Conservation (phyloP, 2,113 vertebrate species). For the Tautogolabrus adspersus region DNA sequence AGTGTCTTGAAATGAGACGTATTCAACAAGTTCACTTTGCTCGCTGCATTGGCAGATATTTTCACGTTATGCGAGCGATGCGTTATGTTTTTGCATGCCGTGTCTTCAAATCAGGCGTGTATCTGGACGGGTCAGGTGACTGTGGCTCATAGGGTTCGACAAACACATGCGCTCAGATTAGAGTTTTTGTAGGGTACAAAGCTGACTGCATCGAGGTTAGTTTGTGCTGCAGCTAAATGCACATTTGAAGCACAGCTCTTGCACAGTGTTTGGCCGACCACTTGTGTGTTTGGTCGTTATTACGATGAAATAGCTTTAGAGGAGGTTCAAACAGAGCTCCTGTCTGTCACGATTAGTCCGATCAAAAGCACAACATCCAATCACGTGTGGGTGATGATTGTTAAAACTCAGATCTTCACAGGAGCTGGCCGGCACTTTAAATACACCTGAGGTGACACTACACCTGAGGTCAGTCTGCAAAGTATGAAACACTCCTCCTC, state of each 20-base stretch:
- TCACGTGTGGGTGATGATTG: conserved; percentile 57
- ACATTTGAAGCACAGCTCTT: conserved; percentile 76
- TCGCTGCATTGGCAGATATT: too few relatives aligned
- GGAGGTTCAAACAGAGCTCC: conserved; percentile 21
- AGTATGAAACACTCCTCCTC: conserved; percentile 26
- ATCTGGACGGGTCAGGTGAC: too few relatives aligned
- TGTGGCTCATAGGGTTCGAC: too few relatives aligned
- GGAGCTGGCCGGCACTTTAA: conserved; percentile 71
- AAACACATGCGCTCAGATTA: too few relatives aligned
- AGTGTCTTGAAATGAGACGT: too few relatives aligned
- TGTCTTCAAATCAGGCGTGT: too few relatives aligned
- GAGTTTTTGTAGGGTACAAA: conserved; percentile 11
- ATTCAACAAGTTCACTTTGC: too few relatives aligned
- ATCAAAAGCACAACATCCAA: conserved; percentile 65
- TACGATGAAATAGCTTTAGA: conserved; percentile 47
- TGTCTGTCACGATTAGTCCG: conserved; percentile 43
- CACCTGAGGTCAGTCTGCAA: conserved; percentile 1
- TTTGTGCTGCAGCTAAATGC: conserved; percentile 63
- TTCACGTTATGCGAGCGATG: too few relatives aligned
- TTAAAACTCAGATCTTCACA: conserved; percentile 45
- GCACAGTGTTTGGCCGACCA: conserved; percentile 75
- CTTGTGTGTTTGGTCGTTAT: conserved; percentile 66
- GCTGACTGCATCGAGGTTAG: conserved; percentile 57
- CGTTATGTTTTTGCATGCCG: too few relatives aligned
- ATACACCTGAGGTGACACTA: conserved; percentile 39